Evolutionary conservation across 2,888 invertebrate genomes (phyloP), one percentile per base, ranked within the genome.

Genomic region (Epistrophe grossulariae): DNA sequence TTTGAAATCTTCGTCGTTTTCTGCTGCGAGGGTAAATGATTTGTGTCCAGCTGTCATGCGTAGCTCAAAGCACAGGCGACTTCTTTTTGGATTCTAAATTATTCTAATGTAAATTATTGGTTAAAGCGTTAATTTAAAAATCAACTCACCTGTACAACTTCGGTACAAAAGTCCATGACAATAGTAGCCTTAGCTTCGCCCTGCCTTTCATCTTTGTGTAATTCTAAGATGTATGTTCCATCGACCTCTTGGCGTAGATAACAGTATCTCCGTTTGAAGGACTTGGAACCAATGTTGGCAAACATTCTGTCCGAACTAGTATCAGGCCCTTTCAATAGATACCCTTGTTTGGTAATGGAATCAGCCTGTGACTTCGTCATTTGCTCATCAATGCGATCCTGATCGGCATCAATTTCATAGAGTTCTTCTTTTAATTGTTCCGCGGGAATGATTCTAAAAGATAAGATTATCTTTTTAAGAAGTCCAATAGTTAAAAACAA

Each of bases 121-220:
- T 3, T 31, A n/a, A 35, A 13, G 3, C 19, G 19, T 48, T 5
- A n/a, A 13, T 45, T 10, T 19, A 2, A 17, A 28, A 19, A 13
- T 19, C 4, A 48, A 77, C 87, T 85, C 93, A 96, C 97, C 94
- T 96, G 96, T 79, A 97, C 95, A 90, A 98, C 97, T 92, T 98
- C 97, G 2, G 96, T 96, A 91, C 98, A 98, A 93, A 98, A 97
- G 92, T 98, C 98, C 96, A 98, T 96, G 89, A 97, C 98, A 91
- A 98, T 97, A 45, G 98, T 97, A 89, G 97, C 96, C 93, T 98
- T 98, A 0, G 97, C 96, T 90, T 98, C 98, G 35, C 95, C 95
- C 93, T 97, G 98, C 91, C 97, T 96, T 87, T 98, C 98, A 93
- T 98, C 98, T 93, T 98, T 98, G 92, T 97, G 97, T 89, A 98